Conservation (phyloP, 2,113 vertebrate species). For the Coptodon bakossiorum region DNA sequence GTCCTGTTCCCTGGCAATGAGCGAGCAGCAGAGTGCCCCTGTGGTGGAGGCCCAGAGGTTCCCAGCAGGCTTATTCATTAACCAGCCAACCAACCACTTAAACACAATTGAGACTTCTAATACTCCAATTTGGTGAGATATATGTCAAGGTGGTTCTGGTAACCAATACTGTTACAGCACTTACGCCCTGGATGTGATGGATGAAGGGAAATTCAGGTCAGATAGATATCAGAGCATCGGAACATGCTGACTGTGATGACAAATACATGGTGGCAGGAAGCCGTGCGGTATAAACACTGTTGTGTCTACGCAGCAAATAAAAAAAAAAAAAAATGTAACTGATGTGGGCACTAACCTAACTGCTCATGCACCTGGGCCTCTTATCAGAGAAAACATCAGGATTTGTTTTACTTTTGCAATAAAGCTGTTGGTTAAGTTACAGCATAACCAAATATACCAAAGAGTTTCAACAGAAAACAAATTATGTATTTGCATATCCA, state of each 20-base stretch:
- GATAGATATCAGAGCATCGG: background rate
- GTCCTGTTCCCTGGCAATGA: background rate
- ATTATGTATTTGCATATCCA: background rate
- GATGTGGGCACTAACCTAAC: background rate
- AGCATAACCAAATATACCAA: background rate
- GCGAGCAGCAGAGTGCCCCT: background rate
- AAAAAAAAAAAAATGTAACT: background rate
- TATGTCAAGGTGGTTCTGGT: constrained; percentile 12
- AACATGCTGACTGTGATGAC: background rate
- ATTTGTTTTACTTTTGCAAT: background rate
- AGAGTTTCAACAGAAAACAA: background rate
- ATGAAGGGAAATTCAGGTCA: constrained; percentile 24
- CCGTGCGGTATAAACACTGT: background rate
- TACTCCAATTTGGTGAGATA: constrained; percentile 8
- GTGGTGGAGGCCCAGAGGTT: background rate
- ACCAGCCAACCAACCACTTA: background rate
- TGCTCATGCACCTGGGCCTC: background rate
- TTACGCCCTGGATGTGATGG: background rate
- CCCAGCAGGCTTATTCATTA: constrained; percentile 35
- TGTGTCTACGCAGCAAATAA: background rate
- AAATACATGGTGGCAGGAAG: background rate
- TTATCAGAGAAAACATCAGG: background rate
- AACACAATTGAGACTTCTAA: background rate
- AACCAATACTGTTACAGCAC: background rate
- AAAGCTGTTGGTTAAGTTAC: background rate